Evolutionary conservation across 2,113 vertebrate genomes (phyloP).

Genomic region (Gasterosteus nipponicus): DNA sequence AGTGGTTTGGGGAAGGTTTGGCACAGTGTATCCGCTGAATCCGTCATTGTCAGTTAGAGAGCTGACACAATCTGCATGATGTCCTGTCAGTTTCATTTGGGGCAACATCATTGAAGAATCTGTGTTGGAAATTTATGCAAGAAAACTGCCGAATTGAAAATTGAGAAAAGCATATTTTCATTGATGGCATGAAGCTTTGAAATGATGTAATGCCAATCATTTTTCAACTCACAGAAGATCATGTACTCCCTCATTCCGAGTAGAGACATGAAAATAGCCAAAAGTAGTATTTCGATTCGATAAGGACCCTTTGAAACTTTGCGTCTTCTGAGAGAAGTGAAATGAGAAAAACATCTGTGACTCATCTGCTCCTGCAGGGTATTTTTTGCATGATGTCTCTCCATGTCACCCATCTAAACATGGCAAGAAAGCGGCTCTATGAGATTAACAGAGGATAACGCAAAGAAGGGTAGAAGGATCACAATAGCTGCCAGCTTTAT

Average conservation of each 20-base stretch:
- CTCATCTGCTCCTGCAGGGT: slow-evolving; percentile 47
- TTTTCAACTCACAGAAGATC: slow-evolving; percentile 14
- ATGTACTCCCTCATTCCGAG: slow-evolving; percentile 34
- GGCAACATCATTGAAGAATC: slow-evolving; percentile 8
- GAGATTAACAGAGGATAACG: slow-evolving; percentile 30
- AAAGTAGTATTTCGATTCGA: slow-evolving; percentile 36
- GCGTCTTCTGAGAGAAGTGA: slow-evolving; percentile 42
- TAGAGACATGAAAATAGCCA: slow-evolving; percentile 41
- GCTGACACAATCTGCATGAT: slow-evolving; percentile 37
- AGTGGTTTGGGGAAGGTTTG: slow-evolving; percentile 31
- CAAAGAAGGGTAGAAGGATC: slow-evolving; percentile 35
- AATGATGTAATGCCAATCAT: slow-evolving; percentile 35
- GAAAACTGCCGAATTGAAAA: slow-evolving; percentile 14
- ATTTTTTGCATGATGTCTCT: slow-evolving; percentile 49
- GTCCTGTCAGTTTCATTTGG: slow-evolving; percentile 2
- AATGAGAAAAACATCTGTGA: slow-evolving; percentile 56
- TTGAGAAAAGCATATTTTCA: slow-evolving; percentile 16
- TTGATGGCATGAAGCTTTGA: slow-evolving; percentile 35
- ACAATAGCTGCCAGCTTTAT: slow-evolving; percentile 10
- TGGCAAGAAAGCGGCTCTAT: slow-evolving; percentile 15
- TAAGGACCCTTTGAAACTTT: slow-evolving; percentile 54
- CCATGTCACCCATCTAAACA: slow-evolving; percentile 44
- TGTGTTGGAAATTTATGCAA: slow-evolving; percentile 6
- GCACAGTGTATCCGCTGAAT: slow-evolving; percentile 33
- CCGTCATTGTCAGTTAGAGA: slow-evolving; percentile 51